Evolutionary conservation across 1,140 invertebrate species (phyloP).

Genomic region (Drosophila navojoa): DNA sequence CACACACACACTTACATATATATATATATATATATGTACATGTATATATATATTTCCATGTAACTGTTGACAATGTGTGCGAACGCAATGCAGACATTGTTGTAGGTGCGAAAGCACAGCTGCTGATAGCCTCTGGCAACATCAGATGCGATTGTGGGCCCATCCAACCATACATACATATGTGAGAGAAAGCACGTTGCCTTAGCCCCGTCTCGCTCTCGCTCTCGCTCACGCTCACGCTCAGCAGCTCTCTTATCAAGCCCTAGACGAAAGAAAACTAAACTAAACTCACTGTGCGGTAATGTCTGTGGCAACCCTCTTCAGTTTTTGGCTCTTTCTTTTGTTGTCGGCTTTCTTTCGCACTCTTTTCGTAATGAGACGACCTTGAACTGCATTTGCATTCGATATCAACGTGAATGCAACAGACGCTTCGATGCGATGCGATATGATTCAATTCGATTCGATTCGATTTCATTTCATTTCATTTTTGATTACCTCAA

Average conservation of each 20-base stretch:
- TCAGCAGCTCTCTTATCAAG: not conserved
- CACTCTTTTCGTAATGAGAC: constrained; percentile 2
- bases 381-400: constrained; percentile 38
- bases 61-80: not conserved
- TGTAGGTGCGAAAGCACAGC: constrained; percentile 3
- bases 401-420: not conserved
- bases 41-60: not conserved
- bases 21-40: not conserved
- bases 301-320: not conserved
- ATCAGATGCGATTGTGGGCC: constrained; percentile 15
- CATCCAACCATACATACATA: no score
- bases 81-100: constrained; percentile 25
- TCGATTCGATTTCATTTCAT: constrained; percentile 39
- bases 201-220: not conserved
- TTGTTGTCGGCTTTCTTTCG: not conserved
- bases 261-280: not conserved
- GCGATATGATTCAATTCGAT: constrained; percentile 23
- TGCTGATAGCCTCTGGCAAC: constrained; percentile 27
- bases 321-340: no score
- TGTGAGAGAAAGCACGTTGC: not conserved
- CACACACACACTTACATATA: no score
- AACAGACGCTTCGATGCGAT: no score
- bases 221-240: no score
- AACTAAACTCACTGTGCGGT: not conserved
- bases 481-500: constrained; percentile 29